Evolutionary conservation across 2,888 invertebrate genomes (phyloP), one percentile per base, ranked within the genome.

Genomic region (Ophion costatus): DNA sequence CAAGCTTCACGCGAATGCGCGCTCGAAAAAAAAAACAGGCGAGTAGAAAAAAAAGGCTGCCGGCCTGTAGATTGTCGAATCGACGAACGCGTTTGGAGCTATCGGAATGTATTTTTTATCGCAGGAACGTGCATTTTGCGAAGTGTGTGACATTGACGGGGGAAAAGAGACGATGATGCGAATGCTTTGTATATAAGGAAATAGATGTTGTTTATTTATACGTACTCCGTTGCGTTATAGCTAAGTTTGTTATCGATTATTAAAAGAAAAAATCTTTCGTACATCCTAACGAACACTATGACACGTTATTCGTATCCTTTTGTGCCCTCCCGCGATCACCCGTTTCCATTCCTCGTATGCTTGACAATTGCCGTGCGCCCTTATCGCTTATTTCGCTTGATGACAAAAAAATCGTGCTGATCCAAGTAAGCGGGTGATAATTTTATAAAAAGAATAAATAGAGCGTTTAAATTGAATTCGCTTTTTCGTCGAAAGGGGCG

Each of bases 161-260:
- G 51, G 20, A 2, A 22, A 66, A 38, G 38, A 63, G 64, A 45
- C 67, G 63, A 74, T 29, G 61, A 74, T 75, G 51, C 14, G 51
- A 76, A 80, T 82, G 73, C 82, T 82, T 61, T 87, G 83, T 88
- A 88, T 80, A 87, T 87, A 87, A 83, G 73, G 61, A 74, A 78
- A 80, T 87, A 89, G 84, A 84, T 84, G 84, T 83, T 87, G 80
- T 85, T 88, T 88, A 88, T 89, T 89, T 88, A 89, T 89, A 86
- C 85, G 75, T 76, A 84, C 76, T 67, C 80, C 33, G 74, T 82
- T 86, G 63, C 85, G 86, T 86, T 82, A 59, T 81, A 83, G 83
- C 73, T 81, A 76, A 86, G 56, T 78, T 84, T 84, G 83, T 89
- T 85, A 77, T 82, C 81, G 77, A 85, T 71, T 84, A 85, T 79